A percentile compares a stretch with the other conserved stretches of the same genome.
Conservation (phyloP, 2,888 invertebrate genomes). For the Parnassius smintheus region DNA sequence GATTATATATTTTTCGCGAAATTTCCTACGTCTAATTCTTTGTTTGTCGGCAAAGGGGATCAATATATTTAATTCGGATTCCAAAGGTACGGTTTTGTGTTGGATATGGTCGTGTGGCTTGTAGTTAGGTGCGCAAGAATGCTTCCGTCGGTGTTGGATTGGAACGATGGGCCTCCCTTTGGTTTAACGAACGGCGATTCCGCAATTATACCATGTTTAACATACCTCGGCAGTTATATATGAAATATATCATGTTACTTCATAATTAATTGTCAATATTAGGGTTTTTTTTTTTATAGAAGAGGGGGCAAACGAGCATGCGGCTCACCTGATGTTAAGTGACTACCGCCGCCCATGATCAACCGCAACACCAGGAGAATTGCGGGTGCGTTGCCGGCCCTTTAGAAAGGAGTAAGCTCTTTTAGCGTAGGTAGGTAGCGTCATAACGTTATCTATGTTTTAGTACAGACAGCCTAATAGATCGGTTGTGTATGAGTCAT, state of each 20-base stretch:
- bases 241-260: not conserved
- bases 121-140: constrained; percentile 63
- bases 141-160: constrained; percentile 58
- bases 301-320: no score
- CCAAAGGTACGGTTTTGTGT: constrained; percentile 70
- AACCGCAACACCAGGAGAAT: no score
- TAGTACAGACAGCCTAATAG: no score
- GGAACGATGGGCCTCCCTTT: constrained; percentile 54
- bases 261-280: not conserved
- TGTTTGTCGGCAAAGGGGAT: constrained; percentile 54
- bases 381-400: no score
- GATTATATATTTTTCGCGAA: constrained; percentile 27
- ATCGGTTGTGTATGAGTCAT: not conserved
- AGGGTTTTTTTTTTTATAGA: no score
- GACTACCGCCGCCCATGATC: no score
- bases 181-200: constrained; percentile 26
- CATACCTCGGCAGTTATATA: not conserved
- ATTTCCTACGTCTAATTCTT: constrained; percentile 41
- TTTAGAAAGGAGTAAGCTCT: no score
- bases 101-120: constrained; percentile 73
- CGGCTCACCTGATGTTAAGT: no score
- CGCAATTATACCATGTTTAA: not conserved
- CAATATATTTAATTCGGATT: constrained; percentile 30
- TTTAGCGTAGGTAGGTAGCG: no score
- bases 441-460: no score